phyloP scores from a whole-genome alignment of 2,888 invertebrate species.

The Boloria euphrosyne region DNA sequence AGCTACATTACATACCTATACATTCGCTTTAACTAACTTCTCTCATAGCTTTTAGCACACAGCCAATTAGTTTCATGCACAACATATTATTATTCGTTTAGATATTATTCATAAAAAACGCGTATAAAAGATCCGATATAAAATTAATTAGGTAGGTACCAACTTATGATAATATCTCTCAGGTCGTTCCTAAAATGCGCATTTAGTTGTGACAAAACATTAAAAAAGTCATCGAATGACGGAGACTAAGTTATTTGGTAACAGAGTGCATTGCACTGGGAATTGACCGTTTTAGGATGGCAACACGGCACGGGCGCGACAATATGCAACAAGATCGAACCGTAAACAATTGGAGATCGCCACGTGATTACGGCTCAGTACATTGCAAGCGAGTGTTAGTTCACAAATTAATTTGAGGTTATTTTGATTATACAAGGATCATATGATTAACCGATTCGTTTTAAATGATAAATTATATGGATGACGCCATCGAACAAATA shows the following conservation, averaged over 20 bases:
- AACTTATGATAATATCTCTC: conserved; percentile 70
- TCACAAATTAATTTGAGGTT: conserved; percentile 32
- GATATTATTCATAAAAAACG: conserved; percentile 58
- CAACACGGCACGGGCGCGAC: conserved; percentile 56
- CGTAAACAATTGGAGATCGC: conserved; percentile 64
- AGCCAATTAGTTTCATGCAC: conserved; percentile 48
- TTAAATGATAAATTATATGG: conserved; percentile 54
- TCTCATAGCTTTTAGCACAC: conserved; percentile 18
- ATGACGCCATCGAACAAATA: conserved; percentile 40
- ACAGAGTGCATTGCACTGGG: conserved; percentile 72
- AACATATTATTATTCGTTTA: conserved; percentile 54
- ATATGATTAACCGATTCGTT: conserved; percentile 35
- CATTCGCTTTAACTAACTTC: conserved; percentile 3
- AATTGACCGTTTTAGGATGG: conserved; percentile 67
- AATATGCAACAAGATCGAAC: conserved; percentile 57
- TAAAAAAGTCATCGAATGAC: conserved; percentile 63
- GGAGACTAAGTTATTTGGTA: conserved; percentile 72
- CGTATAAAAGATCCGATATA: conserved; percentile 63
- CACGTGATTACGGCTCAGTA: conserved; percentile 50
- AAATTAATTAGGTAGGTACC: conserved; percentile 77
- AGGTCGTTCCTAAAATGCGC: conserved; percentile 60
- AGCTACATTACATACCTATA: not conserved
- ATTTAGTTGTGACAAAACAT: conserved; percentile 69
- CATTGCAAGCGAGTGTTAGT: not conserved
- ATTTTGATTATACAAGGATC: conserved; percentile 34